phyloP scores from a whole-genome alignment of 2,888 invertebrate species.

The Macroteleia sp. region DNA sequence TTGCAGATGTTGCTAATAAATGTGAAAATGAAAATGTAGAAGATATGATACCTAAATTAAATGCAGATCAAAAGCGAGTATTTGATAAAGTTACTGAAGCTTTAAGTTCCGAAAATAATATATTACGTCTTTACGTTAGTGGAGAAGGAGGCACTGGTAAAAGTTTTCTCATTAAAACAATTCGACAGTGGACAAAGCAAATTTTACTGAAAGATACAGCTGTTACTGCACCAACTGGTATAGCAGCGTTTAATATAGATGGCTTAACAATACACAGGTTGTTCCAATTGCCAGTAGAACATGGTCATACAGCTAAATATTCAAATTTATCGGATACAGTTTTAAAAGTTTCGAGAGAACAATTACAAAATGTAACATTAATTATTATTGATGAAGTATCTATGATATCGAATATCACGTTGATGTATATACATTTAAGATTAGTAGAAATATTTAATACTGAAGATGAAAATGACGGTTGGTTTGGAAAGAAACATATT shows the following conservation, averaged over 20 bases:
- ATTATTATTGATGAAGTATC: conserved; percentile 73
- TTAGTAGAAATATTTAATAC: conserved; percentile 73
- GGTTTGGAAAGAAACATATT: conserved; percentile 73
- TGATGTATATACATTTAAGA: conserved; percentile 70
- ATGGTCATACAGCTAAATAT: not conserved
- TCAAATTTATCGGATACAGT: not conserved
- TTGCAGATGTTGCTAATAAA: conserved; percentile 44
- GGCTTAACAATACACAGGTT: not conserved
- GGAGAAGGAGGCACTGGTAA: not conserved
- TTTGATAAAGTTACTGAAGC: not conserved
- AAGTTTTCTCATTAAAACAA: not conserved
- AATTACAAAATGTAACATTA: conserved; percentile 24
- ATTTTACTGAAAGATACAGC: not conserved
- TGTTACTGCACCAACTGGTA: not conserved
- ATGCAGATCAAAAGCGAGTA: not conserved
- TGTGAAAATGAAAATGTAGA: conserved; percentile 22
- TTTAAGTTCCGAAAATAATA: not conserved
- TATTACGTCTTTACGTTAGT: not conserved
- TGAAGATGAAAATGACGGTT: conserved; percentile 68
- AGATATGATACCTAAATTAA: conserved; percentile 1
- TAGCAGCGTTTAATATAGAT: no score
- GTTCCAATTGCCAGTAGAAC: not conserved
- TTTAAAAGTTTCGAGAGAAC: not conserved
- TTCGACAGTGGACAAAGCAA: not conserved
- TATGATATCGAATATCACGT: conserved; percentile 68